Base-by-base conservation (phyloP, 2,888 invertebrate species). In the Ypsolopha sequella region DNA sequence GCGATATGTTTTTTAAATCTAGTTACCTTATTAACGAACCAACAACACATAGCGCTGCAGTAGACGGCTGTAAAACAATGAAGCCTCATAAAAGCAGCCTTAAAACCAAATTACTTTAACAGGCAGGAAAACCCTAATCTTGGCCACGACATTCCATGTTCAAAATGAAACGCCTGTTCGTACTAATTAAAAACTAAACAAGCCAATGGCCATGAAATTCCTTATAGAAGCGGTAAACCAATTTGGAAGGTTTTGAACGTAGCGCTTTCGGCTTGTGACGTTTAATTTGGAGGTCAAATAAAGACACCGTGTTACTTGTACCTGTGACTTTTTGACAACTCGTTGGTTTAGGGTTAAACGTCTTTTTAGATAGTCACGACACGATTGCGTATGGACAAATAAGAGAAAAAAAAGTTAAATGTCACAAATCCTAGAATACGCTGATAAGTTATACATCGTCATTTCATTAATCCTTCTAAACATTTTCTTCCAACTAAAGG, bases 141-240 rank as follows among this genome's bases (percentile, higher is more conserved):
- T 56, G 57, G 54, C 60, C 55, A 61, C 64, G 60, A 63, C 63
- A 71, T 71, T 69, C 70, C 72, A 66, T 60, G 69, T 67, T 65
- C 57, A 61, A 71, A 66, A 73, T 69, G 63, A 61, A 68, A 70
- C 64, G 63, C 65, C 63, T 65, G 59, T 57, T 64, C 69, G 63
- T 63, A 74, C 80, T 82, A 85, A 85, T 84, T 82, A 85, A 76
- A 71, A 68, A 65, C 71, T 75, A 80, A 82, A 79, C 76, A 80
- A 72, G 70, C 72, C 73, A 76, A 81, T 75, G 75, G 73, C 78
- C 73, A 80, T 78, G 78, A 79, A 84, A 84, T 80, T 80, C 78
- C 80, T 77, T 80, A 80, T 76, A 70, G 59, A 64, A 71, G 70
- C 74, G 76, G 73, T 75, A 80, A 81, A 80, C 75, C 73, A 80